Conservation (phyloP, 2,113 vertebrate species). For the Porphyrio hochstetteri region DNA sequence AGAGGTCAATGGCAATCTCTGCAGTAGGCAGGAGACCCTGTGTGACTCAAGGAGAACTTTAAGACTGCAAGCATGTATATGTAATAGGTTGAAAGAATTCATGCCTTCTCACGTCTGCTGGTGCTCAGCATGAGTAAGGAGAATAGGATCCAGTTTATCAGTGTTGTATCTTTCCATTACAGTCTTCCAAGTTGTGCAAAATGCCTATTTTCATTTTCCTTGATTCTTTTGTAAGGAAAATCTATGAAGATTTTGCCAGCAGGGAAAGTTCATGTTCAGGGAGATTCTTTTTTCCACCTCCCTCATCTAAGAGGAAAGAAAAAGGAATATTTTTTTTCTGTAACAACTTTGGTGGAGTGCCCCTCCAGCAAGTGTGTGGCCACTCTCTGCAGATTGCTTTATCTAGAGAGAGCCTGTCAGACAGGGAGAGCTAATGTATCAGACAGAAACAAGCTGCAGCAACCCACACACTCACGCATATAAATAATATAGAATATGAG, state of each 20-base stretch:
- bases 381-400: background rate
- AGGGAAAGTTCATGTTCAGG: background rate
- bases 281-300: background rate
- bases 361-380: background rate
- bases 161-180: background rate
- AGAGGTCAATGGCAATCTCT: background rate
- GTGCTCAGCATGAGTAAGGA: background rate
- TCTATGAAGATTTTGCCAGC: background rate
- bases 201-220: background rate
- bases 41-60: background rate
- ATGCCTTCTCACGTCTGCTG: background rate
- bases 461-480: background rate
- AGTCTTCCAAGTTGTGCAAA: background rate
- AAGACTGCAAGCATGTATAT: background rate
- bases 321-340: background rate
- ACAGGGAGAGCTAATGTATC: background rate
- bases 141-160: background rate
- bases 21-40: background rate
- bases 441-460: background rate
- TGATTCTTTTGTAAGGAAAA: background rate
- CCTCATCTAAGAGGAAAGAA: background rate
- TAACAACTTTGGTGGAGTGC: background rate
- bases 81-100: background rate
- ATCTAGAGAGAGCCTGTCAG: background rate
- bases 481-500: slow-evolving; percentile 25